Evolutionary conservation across 64 coral and sea anemone species (phyloP), one percentile per base, ranked within the genome.

Genomic region (Pachyseris speciosa): DNA sequence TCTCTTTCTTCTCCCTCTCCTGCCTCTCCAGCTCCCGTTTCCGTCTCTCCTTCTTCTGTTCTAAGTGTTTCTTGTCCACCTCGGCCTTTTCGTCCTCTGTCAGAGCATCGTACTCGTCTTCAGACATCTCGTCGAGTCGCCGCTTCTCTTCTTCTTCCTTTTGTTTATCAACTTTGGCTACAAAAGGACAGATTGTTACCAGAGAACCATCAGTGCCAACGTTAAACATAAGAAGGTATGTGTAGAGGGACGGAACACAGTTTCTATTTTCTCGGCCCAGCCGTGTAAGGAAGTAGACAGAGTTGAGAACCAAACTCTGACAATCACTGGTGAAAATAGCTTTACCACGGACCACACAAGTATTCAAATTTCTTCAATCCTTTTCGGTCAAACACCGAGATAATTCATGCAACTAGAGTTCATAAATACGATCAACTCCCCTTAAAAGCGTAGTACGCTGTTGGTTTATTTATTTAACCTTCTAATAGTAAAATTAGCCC

Each of bases 61-160:
- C 94, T 67, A 99, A 86, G 55, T 95, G 94, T 70, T 99, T 99
- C 33, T 87, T 93, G 42, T 99, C 97, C 57, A 99, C 94, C 4
- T 93, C 97, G 20, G 86, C 94, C 44, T 99, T 99, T 64, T 99
- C 93, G 38, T 99, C 94, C 49, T 99, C 97, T 5, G 94, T 99
- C 43, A 99, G 67, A 41, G 94, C 90, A 41, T 99, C 97, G 45
- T 99, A 99, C 41, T 99, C 97, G 32, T 99, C 97, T 67, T 99
- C 97, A 3, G 93, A 95, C 97, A 99, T 99, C 94, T 99, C 97
- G 48, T 99, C 94, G 33, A 99, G 67, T 0, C 97, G 94, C 15
- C 90, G 86, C 22, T 99, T 99, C 49, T 99, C 97, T 19, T 92
- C 97, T 37, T 95, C 94, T 37, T 95, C 90, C 15, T 85, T 86